Conservation (phyloP, 1,140 invertebrate species). For the Idris sp. region DNA sequence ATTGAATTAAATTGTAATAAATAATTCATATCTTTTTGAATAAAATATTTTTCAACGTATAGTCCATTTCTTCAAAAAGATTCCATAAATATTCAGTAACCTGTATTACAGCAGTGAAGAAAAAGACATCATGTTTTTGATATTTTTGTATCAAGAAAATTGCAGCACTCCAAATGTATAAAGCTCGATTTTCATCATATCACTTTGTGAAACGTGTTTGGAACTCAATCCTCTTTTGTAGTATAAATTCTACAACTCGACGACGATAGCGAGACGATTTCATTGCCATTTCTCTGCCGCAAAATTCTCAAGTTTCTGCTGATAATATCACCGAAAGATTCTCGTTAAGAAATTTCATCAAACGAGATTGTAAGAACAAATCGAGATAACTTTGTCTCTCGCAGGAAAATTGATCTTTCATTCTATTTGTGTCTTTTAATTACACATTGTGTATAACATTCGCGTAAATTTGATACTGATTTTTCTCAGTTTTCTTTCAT, state of each 20-base stretch:
- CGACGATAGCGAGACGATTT: conserved; percentile 37
- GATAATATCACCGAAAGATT: conserved; percentile 34
- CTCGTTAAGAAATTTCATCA: conserved; percentile 58
- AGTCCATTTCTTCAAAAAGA: not conserved
- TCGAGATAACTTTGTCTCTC: conserved; percentile 21
- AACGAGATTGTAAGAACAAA: conserved; percentile 35
- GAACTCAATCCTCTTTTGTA: conserved; percentile 45
- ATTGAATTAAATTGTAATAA: not conserved
- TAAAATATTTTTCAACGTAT: not conserved
- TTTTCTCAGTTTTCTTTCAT: conserved; percentile 1
- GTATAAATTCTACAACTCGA: conserved; percentile 37
- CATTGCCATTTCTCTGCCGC: conserved; percentile 46
- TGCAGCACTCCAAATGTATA: conserved; percentile 23
- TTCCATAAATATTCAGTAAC: conserved; percentile 17
- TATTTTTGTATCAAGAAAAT: conserved; percentile 25
- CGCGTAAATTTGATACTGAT: conserved; percentile 4
- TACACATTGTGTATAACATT: conserved; percentile 16
- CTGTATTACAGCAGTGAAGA: not conserved
- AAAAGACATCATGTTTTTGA: conserved; percentile 9
- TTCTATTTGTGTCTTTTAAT: conserved; percentile 42
- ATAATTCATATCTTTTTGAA: not conserved
- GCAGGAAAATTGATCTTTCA: conserved; percentile 21
- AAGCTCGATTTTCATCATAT: conserved; percentile 50
- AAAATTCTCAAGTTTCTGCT: conserved; percentile 44
- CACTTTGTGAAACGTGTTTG: conserved; percentile 39